Evolutionary conservation across 2,797 vertebrate species (phyloP).

Genomic region (Choloepus didactylus): DNA sequence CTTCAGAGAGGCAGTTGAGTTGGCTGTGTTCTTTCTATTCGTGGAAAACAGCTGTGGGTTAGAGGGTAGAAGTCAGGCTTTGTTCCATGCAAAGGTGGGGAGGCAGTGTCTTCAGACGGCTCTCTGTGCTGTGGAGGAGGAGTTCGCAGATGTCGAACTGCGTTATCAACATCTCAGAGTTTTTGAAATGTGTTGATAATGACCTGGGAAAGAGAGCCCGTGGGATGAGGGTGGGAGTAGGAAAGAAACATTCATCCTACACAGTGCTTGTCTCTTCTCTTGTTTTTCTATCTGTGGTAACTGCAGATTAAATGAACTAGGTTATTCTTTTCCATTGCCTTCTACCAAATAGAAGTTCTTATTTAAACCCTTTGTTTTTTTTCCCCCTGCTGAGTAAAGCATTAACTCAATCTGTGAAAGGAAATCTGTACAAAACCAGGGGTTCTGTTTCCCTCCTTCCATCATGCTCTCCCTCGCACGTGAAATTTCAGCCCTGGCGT

Average conservation of each 20-base stretch:
- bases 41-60: conserved; percentile 87
- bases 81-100: conserved; percentile 81
- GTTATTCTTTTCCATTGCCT: conserved; percentile 64
- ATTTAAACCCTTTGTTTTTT: conserved; percentile 2
- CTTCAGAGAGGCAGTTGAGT: conserved; percentile 86
- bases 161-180: conserved; percentile 36
- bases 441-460: background rate
- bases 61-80: conserved; percentile 50
- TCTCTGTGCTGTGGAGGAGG: conserved; percentile 72
- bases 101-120: conserved; percentile 46
- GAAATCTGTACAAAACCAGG: background rate
- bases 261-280: background rate
- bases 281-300: conserved; percentile 64
- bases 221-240: conserved; percentile 61
- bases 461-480: rapidly evolving
- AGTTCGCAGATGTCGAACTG: conserved; percentile 43
- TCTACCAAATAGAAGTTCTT: background rate
- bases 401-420: background rate
- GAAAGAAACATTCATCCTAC: conserved; percentile 64
- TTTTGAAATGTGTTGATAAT: background rate
- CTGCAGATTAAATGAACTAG: background rate
- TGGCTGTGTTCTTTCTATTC: conserved; percentile 82
- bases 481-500: background rate
- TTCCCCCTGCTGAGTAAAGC: conserved; percentile 47
- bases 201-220: conserved; percentile 42